A percentile compares a stretch with the other conserved stretches of the same genome.
These are phyloP conservation scores for Rhinichthys klamathensis DNA, from an alignment of 2,113 vertebrate species.

Conservation along the genomic window DNA sequence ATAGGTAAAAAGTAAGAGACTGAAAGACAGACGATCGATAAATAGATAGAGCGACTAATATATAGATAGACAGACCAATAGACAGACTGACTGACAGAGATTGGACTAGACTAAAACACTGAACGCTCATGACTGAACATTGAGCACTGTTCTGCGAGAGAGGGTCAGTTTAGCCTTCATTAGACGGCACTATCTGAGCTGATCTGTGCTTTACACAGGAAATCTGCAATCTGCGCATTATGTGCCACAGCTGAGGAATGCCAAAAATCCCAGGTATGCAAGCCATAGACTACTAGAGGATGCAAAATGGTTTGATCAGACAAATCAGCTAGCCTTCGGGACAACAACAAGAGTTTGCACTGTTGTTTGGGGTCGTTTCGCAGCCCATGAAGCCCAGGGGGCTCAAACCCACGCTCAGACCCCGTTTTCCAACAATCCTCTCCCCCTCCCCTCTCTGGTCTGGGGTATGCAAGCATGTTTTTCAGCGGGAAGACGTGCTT, in stretches of 20 bases:
- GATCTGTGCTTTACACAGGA: constrained; percentile 33
- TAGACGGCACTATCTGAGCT: constrained; percentile 16
- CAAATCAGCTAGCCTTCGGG: constrained; percentile 34
- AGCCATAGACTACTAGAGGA: constrained; percentile 20
- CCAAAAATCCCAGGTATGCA: constrained; percentile 42
- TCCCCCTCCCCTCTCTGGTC: constrained; percentile 15
- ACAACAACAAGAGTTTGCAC: constrained; percentile 33
- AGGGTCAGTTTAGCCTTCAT: not conserved
- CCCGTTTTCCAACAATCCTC: constrained; percentile 7
- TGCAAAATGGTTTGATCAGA: constrained; percentile 14
- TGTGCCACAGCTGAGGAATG: constrained; percentile 45
- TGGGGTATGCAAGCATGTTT: constrained; percentile 7
- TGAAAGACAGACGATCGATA: not conserved
- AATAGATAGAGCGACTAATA: not conserved
- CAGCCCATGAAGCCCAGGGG: constrained; percentile 5
- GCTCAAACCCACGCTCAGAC: not conserved
- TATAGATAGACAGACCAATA: not conserved
- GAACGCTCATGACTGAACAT: not conserved
- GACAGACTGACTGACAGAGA: not conserved
- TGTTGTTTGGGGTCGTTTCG: constrained; percentile 30
- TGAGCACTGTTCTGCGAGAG: not conserved
- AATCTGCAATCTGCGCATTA: constrained; percentile 40
- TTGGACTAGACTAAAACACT: not conserved
- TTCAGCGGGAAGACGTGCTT: constrained; percentile 42
- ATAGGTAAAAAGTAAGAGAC: not conserved